phyloP scores from a whole-genome alignment of 53 echinoderm and acorn worm genomes.

The Echinarachnius parma region DNA sequence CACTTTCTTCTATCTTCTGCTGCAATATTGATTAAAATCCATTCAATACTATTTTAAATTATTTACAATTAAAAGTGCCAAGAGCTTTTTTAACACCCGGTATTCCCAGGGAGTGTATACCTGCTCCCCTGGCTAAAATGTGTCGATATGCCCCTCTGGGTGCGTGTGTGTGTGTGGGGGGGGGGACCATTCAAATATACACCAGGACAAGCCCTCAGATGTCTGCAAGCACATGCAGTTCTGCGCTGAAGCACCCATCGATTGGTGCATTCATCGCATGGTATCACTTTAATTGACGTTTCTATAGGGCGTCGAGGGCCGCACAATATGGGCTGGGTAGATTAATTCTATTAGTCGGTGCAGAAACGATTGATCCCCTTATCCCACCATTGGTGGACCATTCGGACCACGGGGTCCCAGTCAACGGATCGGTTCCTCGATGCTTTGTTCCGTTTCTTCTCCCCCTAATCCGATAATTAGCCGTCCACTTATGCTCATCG shows the following conservation, averaged over 20 bases:
- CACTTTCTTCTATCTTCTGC: too few relatives aligned
- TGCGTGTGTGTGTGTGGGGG: not conserved
- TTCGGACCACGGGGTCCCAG: conserved; percentile 15
- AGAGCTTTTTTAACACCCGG: too few relatives aligned
- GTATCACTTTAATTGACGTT: conserved; percentile 78
- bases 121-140: too few relatives aligned
- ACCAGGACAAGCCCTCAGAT: too few relatives aligned
- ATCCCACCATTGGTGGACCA: conserved; percentile 8
- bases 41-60: too few relatives aligned
- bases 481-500: not conserved
- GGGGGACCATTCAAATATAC: conserved; percentile 5
- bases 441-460: conserved; percentile 1
- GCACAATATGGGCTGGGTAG: conserved; percentile 1
- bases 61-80: too few relatives aligned
- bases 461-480: conserved; percentile 40
- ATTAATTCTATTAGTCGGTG: conserved; percentile 27
- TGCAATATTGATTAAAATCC: too few relatives aligned
- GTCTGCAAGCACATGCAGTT: too few relatives aligned
- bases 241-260: too few relatives aligned
- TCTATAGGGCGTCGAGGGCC: conserved; percentile 21
- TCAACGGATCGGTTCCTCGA: not conserved
- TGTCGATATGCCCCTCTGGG: too few relatives aligned
- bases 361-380: conserved; percentile 16
- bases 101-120: too few relatives aligned
- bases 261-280: too few relatives aligned